Evolutionary conservation across 2,113 vertebrate genomes (phyloP).

Genomic region (Oriolus oriolus): DNA sequence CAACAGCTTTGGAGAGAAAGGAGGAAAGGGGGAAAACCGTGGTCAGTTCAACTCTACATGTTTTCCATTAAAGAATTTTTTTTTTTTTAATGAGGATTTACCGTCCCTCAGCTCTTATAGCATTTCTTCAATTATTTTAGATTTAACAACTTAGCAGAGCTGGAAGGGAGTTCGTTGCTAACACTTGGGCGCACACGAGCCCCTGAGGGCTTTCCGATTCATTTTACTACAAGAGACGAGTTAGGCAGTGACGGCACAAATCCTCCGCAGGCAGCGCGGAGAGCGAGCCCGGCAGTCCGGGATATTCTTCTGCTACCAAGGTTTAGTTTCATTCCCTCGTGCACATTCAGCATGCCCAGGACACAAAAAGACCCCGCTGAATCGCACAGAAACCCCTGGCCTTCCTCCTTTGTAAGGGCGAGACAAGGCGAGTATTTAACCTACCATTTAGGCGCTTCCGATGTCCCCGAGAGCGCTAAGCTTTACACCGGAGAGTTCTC

Average conservation of each 20-base stretch:
- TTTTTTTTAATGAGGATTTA: neutral
- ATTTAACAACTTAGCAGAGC: neutral
- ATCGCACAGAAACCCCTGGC: neutral
- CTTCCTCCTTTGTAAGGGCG: neutral
- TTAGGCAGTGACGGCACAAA: neutral
- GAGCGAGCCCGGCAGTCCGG: neutral
- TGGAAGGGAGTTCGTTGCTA: neutral
- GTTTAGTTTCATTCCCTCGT: neutral
- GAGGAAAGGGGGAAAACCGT: neutral
- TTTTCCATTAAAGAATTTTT: neutral
- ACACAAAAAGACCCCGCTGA: neutral
- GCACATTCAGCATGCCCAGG: neutral
- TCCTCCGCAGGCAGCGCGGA: neutral
- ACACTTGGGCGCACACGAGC: neutral
- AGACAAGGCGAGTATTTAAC: neutral
- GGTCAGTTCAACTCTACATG: neutral
- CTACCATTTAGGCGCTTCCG: neutral
- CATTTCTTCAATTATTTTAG: neutral
- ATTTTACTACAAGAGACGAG: neutral
- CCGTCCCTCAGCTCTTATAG: neutral
- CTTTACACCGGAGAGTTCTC: neutral
- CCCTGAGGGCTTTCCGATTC: neutral
- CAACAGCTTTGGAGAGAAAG: constrained; percentile 75
- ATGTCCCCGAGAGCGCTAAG: neutral
- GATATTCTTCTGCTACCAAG: neutral